Percentiles rank a stretch among this genome's conserved stretches.
Conservation (phyloP, 2,113 vertebrate genomes). For the Synchiropus splendidus region DNA sequence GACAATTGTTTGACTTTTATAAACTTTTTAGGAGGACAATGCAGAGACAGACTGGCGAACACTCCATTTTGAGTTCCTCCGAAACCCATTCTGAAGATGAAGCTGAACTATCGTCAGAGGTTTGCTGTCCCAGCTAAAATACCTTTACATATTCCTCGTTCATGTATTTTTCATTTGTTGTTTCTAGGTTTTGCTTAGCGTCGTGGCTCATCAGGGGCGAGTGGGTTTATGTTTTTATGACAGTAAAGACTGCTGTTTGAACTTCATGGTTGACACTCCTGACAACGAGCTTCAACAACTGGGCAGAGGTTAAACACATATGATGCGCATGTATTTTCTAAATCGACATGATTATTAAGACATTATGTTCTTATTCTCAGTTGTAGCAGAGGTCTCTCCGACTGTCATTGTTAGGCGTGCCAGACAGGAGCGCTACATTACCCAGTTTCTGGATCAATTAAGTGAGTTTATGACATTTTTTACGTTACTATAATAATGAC, state of each 20-base stretch:
- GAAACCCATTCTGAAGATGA: too few species aligned
- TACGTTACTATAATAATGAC: too few species aligned
- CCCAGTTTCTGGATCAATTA: conserved; percentile 70
- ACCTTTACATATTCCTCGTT: neutral
- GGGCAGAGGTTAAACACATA: conserved; percentile 68
- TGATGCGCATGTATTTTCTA: neutral
- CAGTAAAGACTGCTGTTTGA: conserved; percentile 73
- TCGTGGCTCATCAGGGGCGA: conserved; percentile 72
- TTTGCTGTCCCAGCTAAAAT: conserved; percentile 1
- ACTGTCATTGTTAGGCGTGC: conserved; percentile 81
- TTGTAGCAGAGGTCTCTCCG: conserved; percentile 77
- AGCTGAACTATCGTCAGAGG: conserved; percentile 42
- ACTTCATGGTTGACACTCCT: conserved; percentile 79
- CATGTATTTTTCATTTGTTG: neutral
- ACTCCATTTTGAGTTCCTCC: neutral
- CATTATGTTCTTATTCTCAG: conserved; percentile 39
- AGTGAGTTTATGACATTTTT: conserved; percentile 40
- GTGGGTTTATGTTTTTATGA: conserved; percentile 85
- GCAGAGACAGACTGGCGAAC: conserved; percentile 12
- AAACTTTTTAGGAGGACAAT: too few species aligned
- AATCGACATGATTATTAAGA: neutral
- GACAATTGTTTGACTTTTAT: too few species aligned
- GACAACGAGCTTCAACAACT: conserved; percentile 78
- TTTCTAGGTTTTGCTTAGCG: conserved; percentile 73
- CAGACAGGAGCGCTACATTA: conserved; percentile 81